Percentiles rank a stretch among this genome's conserved stretches.
Conservation (phyloP, 1,140 invertebrate genomes). For the Drosophila dunni region DNA sequence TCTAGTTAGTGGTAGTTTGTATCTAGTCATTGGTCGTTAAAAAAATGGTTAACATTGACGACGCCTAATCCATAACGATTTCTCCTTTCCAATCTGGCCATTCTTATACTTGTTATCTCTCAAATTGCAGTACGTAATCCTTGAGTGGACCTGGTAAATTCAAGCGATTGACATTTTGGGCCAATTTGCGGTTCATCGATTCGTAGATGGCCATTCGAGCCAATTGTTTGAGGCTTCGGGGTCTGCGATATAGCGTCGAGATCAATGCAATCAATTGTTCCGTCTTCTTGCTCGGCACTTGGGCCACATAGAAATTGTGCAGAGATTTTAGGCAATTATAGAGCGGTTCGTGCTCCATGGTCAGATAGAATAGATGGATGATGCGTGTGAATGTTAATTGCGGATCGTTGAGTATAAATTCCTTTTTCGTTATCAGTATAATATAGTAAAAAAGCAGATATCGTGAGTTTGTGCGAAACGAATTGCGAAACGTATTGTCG, state of each 20-base stretch:
- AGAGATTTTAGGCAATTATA: conserved; percentile 88
- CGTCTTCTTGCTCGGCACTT: conserved; percentile 88
- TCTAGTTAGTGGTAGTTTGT: conserved; percentile 51
- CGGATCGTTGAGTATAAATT: conserved; percentile 88
- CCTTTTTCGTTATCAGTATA: conserved; percentile 88
- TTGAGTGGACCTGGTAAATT: conserved; percentile 88
- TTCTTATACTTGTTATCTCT: conserved; percentile 85
- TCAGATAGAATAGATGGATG: conserved; percentile 88
- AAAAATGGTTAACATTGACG: conserved; percentile 44
- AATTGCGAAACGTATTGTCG: conserved; percentile 85
- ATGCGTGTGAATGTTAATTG: conserved; percentile 88
- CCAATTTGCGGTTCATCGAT: conserved; percentile 87
- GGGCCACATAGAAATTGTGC: conserved; percentile 88
- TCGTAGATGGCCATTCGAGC: conserved; percentile 88
- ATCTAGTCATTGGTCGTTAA: conserved; percentile 62
- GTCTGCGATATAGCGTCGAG: conserved; percentile 87
- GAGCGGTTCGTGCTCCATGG: conserved; percentile 88
- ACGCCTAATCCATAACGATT: conserved; percentile 1
- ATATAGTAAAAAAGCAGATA: conserved; percentile 90
- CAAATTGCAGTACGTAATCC: conserved; percentile 90
- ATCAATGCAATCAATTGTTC: conserved; percentile 87
- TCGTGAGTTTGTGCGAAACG: conserved; percentile 87
- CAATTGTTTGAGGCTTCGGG: conserved; percentile 88
- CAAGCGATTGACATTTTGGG: conserved; percentile 88
- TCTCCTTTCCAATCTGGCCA: too few relatives aligned